Conservation (phyloP, 2,888 invertebrate species). For the Campaea margaritaria region DNA sequence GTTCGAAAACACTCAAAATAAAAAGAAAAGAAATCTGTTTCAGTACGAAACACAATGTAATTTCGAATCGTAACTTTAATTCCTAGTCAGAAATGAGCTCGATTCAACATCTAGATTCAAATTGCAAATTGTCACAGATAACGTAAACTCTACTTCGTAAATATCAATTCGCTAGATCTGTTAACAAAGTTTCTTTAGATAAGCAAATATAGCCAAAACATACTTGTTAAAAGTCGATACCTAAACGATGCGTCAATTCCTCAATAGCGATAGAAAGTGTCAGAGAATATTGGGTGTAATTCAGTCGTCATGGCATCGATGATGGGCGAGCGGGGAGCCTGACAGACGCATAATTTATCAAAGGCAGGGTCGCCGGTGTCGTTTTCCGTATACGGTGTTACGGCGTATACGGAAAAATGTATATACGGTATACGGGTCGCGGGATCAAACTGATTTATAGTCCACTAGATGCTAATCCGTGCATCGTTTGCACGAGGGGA, state of each 20-base stretch:
- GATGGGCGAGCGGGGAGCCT: constrained; percentile 43
- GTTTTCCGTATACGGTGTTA: constrained; percentile 18
- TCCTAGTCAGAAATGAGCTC: too few species aligned
- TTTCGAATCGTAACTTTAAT: too few species aligned
- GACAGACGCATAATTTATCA: constrained; percentile 58
- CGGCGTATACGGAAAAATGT: constrained; percentile 2
- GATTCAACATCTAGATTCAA: too few species aligned
- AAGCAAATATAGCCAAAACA: too few species aligned
- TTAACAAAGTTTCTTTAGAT: too few species aligned
- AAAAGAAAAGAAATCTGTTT: too few species aligned
- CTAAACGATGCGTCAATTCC: not conserved
- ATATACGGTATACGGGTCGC: constrained; percentile 36
- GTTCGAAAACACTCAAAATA: too few species aligned
- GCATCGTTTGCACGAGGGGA: constrained; percentile 39
- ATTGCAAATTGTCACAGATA: too few species aligned
- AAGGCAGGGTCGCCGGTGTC: constrained; percentile 45
- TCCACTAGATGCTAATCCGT: constrained; percentile 42
- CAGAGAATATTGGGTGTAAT: constrained; percentile 50
- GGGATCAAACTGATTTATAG: constrained; percentile 42
- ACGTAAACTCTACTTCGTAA: too few species aligned
- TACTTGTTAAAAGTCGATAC: too few species aligned
- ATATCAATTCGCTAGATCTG: too few species aligned
- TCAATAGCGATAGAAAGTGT: constrained; percentile 30
- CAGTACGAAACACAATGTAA: too few species aligned
- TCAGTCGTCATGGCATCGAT: constrained; percentile 51